Evolutionary conservation across 2,888 invertebrate genomes (phyloP), one percentile per base, ranked within the genome.

Genomic region (Minunthozetes semirufus): DNA sequence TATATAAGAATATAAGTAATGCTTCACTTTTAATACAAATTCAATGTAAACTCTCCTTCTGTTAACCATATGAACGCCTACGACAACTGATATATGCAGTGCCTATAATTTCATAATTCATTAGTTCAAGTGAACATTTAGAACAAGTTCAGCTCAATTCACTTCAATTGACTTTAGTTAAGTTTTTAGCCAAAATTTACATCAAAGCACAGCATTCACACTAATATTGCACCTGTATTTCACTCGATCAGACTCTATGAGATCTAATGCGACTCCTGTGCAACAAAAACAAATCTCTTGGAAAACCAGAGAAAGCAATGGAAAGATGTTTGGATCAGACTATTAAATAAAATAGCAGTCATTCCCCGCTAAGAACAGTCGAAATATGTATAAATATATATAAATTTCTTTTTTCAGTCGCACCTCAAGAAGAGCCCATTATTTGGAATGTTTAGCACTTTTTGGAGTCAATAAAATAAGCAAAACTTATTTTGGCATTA

Each of bases 401-500:
- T 61, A 61, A 61, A 15, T 61, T 61, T 53, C 11, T 61, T 61
- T 61, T 61, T 27, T 61, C 61, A 27, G 25, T 61, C 25, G 61
- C 33, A 33, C 29, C 61, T 61, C 27, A 25, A 59, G 19, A 59
- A 61, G 27, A 15, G 15, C 25, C 25, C 11, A 27, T 29, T 61
- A 19, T 27, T 9, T 27, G 25, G 9, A 61, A 61, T 29, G 19
- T 61, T 61, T 27, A 61, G 61, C 61, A 8, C 61, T 53, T n/a
- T 53, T 56, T 19, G 63, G 2, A 63, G 63, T 63, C 63, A 63
- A 33, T 63, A 63, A 63, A 63, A 63, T 63, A 63, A 63, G 63
- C 63, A 63, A 63, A 63, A 63, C 33, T 63, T 63, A 63, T 63
- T 63, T 33, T 33, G 63, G 63, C 29, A 63, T 19, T 25, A 33